Evolutionary conservation across 30 jellyfish, hydroid and myxozoan species (phyloP).

Genomic region (Chironex yamaguchii): DNA sequence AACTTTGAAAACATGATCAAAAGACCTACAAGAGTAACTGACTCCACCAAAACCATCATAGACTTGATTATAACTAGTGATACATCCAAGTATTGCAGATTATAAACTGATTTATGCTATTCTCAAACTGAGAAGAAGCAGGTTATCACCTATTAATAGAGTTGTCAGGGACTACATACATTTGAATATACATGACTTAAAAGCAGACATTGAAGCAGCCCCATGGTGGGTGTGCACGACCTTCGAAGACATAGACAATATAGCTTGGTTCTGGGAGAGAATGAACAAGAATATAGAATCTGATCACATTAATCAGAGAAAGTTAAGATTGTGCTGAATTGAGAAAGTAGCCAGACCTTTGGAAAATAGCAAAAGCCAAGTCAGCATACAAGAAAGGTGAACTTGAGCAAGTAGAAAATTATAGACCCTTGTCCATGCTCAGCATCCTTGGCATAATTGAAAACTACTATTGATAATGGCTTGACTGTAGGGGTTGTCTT

Average conservation of each 20-base stretch:
- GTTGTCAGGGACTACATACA: no score
- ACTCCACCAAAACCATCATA: constrained; percentile 42
- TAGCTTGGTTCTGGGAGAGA: constrained; percentile 63
- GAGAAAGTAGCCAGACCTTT: constrained; percentile 26
- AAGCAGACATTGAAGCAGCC: constrained; percentile 37
- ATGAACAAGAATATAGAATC: constrained; percentile 46
- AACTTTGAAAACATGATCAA: constrained; percentile 44
- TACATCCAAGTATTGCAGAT: constrained; percentile 57
- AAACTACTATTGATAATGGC: constrained; percentile 34
- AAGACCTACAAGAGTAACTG: constrained; percentile 56
- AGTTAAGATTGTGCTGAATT: no score
- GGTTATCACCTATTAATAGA: no score
- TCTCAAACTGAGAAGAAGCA: no score
- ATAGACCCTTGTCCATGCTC: constrained; percentile 59
- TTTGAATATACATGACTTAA: no score
- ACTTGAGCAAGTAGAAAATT: constrained; percentile 34
- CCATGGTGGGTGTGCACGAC: constrained; percentile 63
- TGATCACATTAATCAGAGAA: constrained; percentile 65
- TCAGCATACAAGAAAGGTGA: constrained; percentile 59
- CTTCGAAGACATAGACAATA: constrained; percentile 51
- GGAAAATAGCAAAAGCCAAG: constrained; percentile 59
- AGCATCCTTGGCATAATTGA: constrained; percentile 73
- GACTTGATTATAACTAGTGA: constrained; percentile 43
- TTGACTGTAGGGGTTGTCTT: constrained; percentile 18
- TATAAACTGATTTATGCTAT: no score